Base-by-base conservation (phyloP, 2,888 invertebrate species). In the Drosophila falleni region DNA sequence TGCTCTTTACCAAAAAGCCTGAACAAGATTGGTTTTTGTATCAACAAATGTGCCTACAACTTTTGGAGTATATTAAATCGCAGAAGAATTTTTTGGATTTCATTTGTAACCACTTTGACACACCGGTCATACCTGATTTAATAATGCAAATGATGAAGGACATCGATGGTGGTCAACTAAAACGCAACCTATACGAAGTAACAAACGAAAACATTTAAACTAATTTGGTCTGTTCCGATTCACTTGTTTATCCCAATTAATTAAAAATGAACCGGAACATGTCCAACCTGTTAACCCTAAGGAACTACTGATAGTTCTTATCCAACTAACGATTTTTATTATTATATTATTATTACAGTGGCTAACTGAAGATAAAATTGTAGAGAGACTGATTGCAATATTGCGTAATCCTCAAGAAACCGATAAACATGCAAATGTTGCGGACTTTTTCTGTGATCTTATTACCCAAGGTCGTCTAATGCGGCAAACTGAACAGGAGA, bases 11-110 rank as follows among this genome's bases (percentile, higher is more conserved):
- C 81, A 95, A 97, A 91, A 97, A 96, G 93, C 95, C 96, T 91
- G 97, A 97, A 94, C 97, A 96, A 97, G 97, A 97, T 94, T 97
- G 97, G 96, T 97, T 97, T 94, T 96, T 97, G 93, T 97, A 97
- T 95, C 97, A 97, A 94, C 96, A 97, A 93, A 96, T 96, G 93
- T 97, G 97, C 94, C 95, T 97, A 91, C 96, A 98, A 94, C 96
- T 98, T 91, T 94, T 98, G 93, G 97, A 98, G 93, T 98, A 97
- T 94, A 95, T 98, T 92, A 97, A 97, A 93, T 95, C 95, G 72
- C 96, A 96, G 92, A 95, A 96, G 85, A 96, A 96, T 93, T 98
- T 98, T 94, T 95, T 98, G 92, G 95, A 96, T 80, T 95, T 96
- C 92, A 94, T 98, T 91, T 94, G 98, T 91, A 95, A 96, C 89